Percentiles rank a stretch among this genome's conserved stretches.
Evolutionary conservation across 2,888 invertebrate species (phyloP).

Genomic region (Pollenia griseotomentosa): DNA sequence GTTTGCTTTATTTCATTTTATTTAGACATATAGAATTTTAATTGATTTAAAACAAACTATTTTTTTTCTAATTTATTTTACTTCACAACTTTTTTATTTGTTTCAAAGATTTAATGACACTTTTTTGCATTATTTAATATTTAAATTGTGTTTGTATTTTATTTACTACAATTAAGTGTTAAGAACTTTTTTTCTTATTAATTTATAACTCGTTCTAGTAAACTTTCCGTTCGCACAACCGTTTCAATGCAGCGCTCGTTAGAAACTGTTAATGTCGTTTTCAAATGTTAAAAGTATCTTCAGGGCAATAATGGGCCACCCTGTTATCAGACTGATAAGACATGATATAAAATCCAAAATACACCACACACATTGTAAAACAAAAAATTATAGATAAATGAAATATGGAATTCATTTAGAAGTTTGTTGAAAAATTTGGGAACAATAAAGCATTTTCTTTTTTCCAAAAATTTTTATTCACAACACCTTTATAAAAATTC

Average conservation of each 20-base stretch:
- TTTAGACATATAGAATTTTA: slow-evolving; percentile 20
- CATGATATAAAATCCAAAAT: slow-evolving; percentile 30
- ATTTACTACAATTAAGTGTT: slow-evolving; percentile 26
- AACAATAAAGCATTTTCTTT: not conserved
- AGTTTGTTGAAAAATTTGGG: not conserved
- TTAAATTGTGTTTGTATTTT: slow-evolving; percentile 24
- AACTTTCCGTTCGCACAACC: slow-evolving; percentile 64
- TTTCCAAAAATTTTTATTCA: too few relatives aligned
- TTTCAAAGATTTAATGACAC: not conserved
- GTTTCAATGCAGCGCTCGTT: slow-evolving; percentile 67
- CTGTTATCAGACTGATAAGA: slow-evolving; percentile 52
- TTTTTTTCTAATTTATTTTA: slow-evolving; percentile 12
- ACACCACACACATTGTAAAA: slow-evolving; percentile 11
- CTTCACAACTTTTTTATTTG: slow-evolving; percentile 1
- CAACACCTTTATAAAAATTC: too few relatives aligned
- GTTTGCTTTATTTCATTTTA: slow-evolving; percentile 4
- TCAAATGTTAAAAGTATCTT: slow-evolving; percentile 25
- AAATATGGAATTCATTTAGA: slow-evolving; percentile 44
- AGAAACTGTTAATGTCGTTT: slow-evolving; percentile 59
- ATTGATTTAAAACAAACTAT: slow-evolving; percentile 26
- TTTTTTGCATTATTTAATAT: not conserved
- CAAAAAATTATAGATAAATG: slow-evolving; percentile 39
- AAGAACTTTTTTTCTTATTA: not conserved
- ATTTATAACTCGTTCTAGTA: not conserved
- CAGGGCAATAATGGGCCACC: slow-evolving; percentile 29